phyloP scores from a whole-genome alignment of 1,140 invertebrate genomes.

The Hermatobates lingyangjiaoensis region DNA sequence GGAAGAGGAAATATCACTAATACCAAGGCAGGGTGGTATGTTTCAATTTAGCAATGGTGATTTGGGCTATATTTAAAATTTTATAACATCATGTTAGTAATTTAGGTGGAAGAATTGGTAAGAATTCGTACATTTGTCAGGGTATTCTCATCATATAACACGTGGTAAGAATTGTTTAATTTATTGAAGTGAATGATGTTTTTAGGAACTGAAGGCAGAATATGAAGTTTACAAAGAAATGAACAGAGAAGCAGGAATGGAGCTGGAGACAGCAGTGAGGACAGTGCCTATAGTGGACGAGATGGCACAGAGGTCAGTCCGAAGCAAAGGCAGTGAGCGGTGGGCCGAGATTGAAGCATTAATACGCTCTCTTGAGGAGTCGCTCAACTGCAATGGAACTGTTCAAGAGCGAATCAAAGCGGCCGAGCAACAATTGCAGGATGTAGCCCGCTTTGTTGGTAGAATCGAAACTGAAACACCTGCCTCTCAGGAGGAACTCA shows the following conservation, averaged over 20 bases:
- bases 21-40: too few species aligned
- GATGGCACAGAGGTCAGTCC: conserved; percentile 53
- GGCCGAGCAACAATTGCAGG: not conserved
- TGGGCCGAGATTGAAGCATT: conserved; percentile 44
- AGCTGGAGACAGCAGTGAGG: conserved; percentile 54
- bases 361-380: conserved; percentile 42
- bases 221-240: conserved; percentile 67
- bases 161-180: too few species aligned
- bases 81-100: too few species aligned
- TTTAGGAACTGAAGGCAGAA: conserved; percentile 61
- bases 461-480: not conserved
- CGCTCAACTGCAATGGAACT: conserved; percentile 42
- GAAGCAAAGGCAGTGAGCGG: conserved; percentile 49
- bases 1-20: too few species aligned
- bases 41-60: too few species aligned
- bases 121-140: too few species aligned
- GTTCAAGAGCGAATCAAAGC: conserved; percentile 1
- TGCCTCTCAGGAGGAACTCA: conserved; percentile 55
- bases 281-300: conserved; percentile 62
- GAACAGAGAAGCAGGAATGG: conserved; percentile 43
- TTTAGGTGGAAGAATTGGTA: too few species aligned
- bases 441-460: not conserved
- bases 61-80: too few species aligned
- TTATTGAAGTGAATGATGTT: conserved; percentile 8
- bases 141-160: too few species aligned